Conservation (phyloP, 2,888 invertebrate species). For the Blastobasis lacticolella region DNA sequence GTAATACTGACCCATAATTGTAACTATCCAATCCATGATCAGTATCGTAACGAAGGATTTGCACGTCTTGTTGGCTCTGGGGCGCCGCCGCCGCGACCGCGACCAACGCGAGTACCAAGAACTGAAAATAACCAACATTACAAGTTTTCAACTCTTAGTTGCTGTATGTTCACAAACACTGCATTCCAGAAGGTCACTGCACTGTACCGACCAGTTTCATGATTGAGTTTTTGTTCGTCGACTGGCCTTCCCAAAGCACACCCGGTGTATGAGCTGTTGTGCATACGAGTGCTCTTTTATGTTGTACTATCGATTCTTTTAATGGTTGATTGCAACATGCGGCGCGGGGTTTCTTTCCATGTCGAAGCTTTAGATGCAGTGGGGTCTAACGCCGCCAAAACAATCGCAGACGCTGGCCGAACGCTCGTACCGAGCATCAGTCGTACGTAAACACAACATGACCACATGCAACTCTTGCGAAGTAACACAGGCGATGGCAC, state of each 20-base stretch:
- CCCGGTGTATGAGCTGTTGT: slow-evolving; percentile 54
- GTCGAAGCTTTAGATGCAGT: slow-evolving; percentile 33
- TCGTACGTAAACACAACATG: slow-evolving; percentile 40
- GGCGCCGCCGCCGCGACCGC: slow-evolving; percentile 52
- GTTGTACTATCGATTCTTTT: slow-evolving; percentile 45
- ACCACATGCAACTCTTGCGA: slow-evolving; percentile 39
- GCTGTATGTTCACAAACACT: slow-evolving; percentile 23
- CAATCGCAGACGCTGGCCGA: slow-evolving; percentile 19
- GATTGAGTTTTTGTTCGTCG: slow-evolving; percentile 36
- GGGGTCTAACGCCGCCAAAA: slow-evolving; percentile 3
- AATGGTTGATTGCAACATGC: slow-evolving; percentile 57
- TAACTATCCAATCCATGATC: slow-evolving; percentile 76
- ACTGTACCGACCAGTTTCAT: slow-evolving; percentile 61
- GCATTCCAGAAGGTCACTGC: slow-evolving; percentile 17
- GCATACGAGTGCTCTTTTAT: slow-evolving; percentile 61
- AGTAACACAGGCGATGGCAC: slow-evolving; percentile 37
- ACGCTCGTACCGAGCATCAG: slow-evolving; percentile 10
- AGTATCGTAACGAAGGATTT: slow-evolving; percentile 75
- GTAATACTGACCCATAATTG: slow-evolving; percentile 66
- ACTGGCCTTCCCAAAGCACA: slow-evolving; percentile 46
- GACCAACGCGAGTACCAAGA: slow-evolving; percentile 41
- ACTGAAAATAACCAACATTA: slow-evolving; percentile 44
- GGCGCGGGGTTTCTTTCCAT: slow-evolving; percentile 33
- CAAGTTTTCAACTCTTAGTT: slow-evolving; percentile 12
- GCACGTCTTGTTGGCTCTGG: slow-evolving; percentile 66